A percentile compares a stretch with the other conserved stretches of the same genome.
phyloP scores from a whole-genome alignment of 2,888 invertebrate genomes.

The Dryococelus australis region DNA sequence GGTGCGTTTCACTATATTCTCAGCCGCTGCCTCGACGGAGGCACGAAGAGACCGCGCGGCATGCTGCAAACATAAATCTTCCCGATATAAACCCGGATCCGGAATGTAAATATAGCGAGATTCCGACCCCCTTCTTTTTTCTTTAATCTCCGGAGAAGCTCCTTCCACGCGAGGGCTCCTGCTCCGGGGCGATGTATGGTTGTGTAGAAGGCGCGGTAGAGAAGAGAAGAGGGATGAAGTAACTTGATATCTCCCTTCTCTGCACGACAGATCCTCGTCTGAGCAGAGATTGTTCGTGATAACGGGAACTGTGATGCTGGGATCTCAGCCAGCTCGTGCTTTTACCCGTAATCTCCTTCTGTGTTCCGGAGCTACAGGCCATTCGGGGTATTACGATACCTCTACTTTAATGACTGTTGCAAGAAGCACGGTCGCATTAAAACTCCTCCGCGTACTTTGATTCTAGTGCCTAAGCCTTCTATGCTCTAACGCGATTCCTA shows the following conservation, averaged over 20 bases:
- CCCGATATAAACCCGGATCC: background rate
- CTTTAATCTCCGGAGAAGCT: conserved; percentile 5
- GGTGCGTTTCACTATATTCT: background rate
- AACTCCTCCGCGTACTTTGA: too few species aligned
- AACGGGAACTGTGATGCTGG: background rate
- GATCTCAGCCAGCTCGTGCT: background rate
- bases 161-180: background rate
- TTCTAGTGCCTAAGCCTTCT: too few species aligned
- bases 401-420: too few species aligned
- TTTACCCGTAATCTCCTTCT: too few species aligned
- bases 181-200: background rate
- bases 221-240: background rate
- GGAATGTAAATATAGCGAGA: conserved; percentile 4
- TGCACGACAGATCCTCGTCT: background rate
- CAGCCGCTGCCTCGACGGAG: background rate
- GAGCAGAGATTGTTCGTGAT: background rate
- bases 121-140: background rate
- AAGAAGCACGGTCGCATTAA: too few species aligned
- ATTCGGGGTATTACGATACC: too few species aligned
- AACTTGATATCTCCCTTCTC: background rate
- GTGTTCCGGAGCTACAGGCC: too few species aligned
- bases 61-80: background rate
- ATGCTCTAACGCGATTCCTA: too few species aligned
- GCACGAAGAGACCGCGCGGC: background rate
- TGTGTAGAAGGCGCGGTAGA: too few species aligned